phyloP scores from a whole-genome alignment of 2,113 vertebrate species.

The Nibea coibor region DNA sequence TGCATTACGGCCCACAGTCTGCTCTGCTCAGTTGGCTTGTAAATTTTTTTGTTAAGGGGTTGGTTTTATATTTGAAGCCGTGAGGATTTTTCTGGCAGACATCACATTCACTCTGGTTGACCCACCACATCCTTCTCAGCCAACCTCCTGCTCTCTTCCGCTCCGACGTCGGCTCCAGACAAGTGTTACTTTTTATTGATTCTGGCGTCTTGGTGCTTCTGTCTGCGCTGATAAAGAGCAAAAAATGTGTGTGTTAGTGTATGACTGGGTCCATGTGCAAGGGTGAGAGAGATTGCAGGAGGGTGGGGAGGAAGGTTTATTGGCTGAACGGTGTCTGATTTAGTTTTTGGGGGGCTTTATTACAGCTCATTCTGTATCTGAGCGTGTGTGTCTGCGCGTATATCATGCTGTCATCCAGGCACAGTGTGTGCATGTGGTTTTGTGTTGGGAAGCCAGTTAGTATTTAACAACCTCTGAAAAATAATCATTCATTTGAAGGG shows the following conservation, averaged over 20 bases:
- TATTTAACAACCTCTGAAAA: conserved; percentile 72
- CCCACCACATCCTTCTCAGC: conserved; percentile 40
- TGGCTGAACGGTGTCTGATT: conserved; percentile 42
- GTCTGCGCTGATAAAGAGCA: conserved; percentile 57
- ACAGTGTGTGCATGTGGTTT: conserved; percentile 32
- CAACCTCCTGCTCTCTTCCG: conserved; percentile 39
- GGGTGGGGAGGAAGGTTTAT: conserved; percentile 32
- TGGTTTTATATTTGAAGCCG: conserved; percentile 50
- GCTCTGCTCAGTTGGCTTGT: conserved; percentile 34
- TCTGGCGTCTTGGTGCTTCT: conserved; percentile 77
- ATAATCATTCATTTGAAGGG: conserved; percentile 75
- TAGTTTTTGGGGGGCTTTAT: conserved; percentile 47
- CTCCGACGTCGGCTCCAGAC: conserved; percentile 70
- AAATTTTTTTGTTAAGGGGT: conserved; percentile 39
- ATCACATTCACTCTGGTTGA: conserved; percentile 52
- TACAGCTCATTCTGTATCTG: conserved; percentile 22
- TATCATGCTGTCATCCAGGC: conserved; percentile 12
- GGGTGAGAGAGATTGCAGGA: conserved; percentile 19
- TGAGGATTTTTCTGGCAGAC: conserved; percentile 57
- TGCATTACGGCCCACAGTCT: conserved; percentile 9
- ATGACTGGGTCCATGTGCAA: conserved; percentile 16
- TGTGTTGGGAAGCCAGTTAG: conserved; percentile 37
- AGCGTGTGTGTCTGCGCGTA: neutral
- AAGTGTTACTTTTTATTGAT: conserved; percentile 79
- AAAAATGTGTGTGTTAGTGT: conserved; percentile 19